These are phyloP conservation scores for Panzeria rudis DNA, from an alignment of 2,888 invertebrate species.

Conservation along the genomic window DNA sequence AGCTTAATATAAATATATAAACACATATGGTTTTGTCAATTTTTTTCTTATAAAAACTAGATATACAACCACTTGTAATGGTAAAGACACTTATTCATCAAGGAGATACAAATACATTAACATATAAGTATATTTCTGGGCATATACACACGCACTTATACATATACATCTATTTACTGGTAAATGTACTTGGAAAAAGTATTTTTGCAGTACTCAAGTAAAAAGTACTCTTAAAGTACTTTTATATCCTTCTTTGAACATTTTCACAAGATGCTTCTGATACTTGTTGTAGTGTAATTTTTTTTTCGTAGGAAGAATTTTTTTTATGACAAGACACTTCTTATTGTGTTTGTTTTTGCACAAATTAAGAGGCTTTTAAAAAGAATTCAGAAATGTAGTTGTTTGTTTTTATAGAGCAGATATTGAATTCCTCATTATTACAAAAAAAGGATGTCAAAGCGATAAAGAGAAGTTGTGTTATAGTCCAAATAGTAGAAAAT, in stretches of 20 bases:
- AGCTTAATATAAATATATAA: not conserved
- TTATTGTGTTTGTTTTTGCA: constrained; percentile 10
- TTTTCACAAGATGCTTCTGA: constrained; percentile 22
- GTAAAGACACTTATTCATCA: constrained; percentile 45
- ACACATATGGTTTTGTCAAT: not conserved
- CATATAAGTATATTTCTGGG: not conserved
- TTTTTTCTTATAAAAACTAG: constrained; percentile 24
- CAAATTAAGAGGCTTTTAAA: constrained; percentile 43
- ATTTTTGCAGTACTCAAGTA: constrained; percentile 11
- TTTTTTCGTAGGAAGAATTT: not conserved
- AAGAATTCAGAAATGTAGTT: not conserved
- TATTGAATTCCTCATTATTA: not conserved
- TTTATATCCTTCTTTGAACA: constrained; percentile 8
- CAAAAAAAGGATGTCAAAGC: not conserved
- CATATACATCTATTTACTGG: not conserved
- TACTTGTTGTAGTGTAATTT: constrained; percentile 33
- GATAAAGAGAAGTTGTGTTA: not conserved
- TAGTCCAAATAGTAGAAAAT: not conserved
- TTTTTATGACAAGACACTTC: constrained; percentile 7
- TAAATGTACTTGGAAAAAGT: constrained; percentile 29
- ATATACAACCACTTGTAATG: constrained; percentile 22
- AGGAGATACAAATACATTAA: constrained; percentile 20
- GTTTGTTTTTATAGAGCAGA: not conserved
- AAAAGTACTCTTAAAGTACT: constrained; percentile 15
- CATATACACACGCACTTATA: not conserved